Evolutionary conservation across 1,140 invertebrate species (phyloP).

Genomic region (Drosophila pandora): DNA sequence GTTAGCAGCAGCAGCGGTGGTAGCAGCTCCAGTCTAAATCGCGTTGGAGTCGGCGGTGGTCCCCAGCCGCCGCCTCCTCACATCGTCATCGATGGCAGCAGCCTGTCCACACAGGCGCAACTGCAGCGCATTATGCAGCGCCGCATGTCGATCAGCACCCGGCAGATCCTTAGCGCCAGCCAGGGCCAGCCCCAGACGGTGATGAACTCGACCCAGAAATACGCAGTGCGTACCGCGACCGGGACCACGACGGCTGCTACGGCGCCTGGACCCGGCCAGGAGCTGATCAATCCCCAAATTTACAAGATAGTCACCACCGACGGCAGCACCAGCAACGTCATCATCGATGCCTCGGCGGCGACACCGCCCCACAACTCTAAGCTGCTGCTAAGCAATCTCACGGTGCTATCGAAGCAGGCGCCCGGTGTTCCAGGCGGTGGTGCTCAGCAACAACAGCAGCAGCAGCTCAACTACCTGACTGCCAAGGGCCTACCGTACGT

Average conservation of each 20-base stretch:
- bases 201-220: constrained; percentile 56
- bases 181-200: constrained; percentile 43
- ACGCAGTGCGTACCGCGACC: constrained; percentile 64
- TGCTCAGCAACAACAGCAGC: constrained; percentile 45
- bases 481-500: constrained; percentile 70
- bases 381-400: constrained; percentile 78
- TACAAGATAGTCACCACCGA: constrained; percentile 80
- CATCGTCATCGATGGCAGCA: constrained; percentile 71
- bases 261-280: constrained; percentile 40
- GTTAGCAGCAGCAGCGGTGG: constrained; percentile 41
- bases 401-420: constrained; percentile 76
- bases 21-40: constrained; percentile 29
- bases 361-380: constrained; percentile 72
- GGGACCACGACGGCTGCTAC: constrained; percentile 24
- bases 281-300: constrained; percentile 77
- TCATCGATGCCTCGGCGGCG: constrained; percentile 67
- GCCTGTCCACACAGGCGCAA: constrained; percentile 66
- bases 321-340: constrained; percentile 75
- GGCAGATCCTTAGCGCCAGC: constrained; percentile 51
- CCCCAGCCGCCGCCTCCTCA: constrained; percentile 56
- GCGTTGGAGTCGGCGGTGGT: constrained; percentile 24
- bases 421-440: constrained; percentile 28
- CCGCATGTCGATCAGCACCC: constrained; percentile 67
- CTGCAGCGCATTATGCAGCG: constrained; percentile 72
- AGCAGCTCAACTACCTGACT: constrained; percentile 70